phyloP scores from a whole-genome alignment of 2,113 vertebrate species.

The Halichoeres trimaculatus region DNA sequence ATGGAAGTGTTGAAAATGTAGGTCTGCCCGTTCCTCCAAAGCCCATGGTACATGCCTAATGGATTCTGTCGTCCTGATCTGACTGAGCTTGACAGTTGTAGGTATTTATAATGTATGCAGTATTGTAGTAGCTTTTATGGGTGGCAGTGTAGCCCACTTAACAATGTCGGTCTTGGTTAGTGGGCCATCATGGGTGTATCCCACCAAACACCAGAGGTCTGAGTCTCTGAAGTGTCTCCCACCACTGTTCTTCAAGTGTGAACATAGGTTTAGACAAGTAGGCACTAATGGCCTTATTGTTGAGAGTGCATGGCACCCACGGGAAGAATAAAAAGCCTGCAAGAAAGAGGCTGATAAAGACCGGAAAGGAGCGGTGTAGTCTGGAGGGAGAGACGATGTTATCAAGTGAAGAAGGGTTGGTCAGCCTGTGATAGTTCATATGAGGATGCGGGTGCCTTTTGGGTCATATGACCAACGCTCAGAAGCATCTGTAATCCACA shows the following conservation, averaged over 20 bases:
- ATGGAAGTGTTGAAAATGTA: constrained; percentile 80
- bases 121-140: constrained; percentile 81
- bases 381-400: constrained; percentile 24
- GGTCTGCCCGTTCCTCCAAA: constrained; percentile 80
- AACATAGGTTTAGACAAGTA: constrained; percentile 72
- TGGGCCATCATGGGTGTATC: constrained; percentile 55
- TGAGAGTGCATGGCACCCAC: constrained; percentile 63
- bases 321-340: constrained; percentile 67
- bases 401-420: constrained; percentile 29
- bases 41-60: constrained; percentile 78
- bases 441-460: constrained; percentile 10
- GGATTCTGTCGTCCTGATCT: constrained; percentile 73
- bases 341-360: constrained; percentile 45
- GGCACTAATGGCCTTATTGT: constrained; percentile 70
- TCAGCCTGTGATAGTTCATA: constrained; percentile 16
- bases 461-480: constrained; percentile 44
- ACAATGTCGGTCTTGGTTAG: constrained; percentile 78
- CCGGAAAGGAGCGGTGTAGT: constrained; percentile 27
- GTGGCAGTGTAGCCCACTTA: constrained; percentile 77
- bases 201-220: constrained; percentile 57
- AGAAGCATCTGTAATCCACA: constrained; percentile 21
- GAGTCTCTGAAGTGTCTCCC: constrained; percentile 56
- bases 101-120: constrained; percentile 83
- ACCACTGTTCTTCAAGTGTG: constrained; percentile 63
- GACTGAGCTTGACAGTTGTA: constrained; percentile 79